Conservation (phyloP, 2,888 invertebrate species). For the Drosophila bunnanda region DNA sequence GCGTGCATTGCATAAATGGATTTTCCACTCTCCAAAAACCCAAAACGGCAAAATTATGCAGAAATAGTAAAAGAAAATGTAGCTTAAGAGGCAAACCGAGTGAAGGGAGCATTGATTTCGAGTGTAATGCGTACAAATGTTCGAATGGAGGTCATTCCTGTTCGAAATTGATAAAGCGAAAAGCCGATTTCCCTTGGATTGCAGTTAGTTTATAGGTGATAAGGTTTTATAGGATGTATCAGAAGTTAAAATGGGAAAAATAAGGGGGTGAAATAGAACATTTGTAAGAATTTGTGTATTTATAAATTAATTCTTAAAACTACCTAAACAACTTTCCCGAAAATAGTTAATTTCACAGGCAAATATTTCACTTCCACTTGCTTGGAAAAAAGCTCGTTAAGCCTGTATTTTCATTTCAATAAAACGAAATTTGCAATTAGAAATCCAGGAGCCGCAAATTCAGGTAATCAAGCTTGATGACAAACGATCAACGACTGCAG, state of each 20-base stretch:
- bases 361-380: neutral
- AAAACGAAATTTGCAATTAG: slow-evolving; percentile 27
- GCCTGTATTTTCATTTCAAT: slow-evolving; percentile 1
- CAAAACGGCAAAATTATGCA: slow-evolving; percentile 51
- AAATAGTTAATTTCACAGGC: neutral
- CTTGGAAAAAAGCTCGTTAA: neutral
- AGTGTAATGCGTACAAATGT: slow-evolving; percentile 33
- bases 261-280: neutral
- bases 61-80: slow-evolving; percentile 26
- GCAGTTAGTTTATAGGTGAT: neutral
- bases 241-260: neutral
- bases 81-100: neutral
- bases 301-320: neutral
- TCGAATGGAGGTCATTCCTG: slow-evolving; percentile 13
- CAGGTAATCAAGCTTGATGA: slow-evolving; percentile 32
- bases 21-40: slow-evolving; percentile 21
- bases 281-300: neutral
- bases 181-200: slow-evolving; percentile 8
- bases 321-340: neutral
- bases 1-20: slow-evolving; percentile 50
- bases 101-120: slow-evolving; percentile 20
- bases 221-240: too few species aligned
- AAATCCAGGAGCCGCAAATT: slow-evolving; percentile 10
- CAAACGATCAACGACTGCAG: slow-evolving; percentile 41
- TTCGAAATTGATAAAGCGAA: slow-evolving; percentile 17